Percentiles rank a stretch among this genome's conserved stretches.
Conservation (phyloP, 1,140 invertebrate species). For the Drosophila asahinai region DNA sequence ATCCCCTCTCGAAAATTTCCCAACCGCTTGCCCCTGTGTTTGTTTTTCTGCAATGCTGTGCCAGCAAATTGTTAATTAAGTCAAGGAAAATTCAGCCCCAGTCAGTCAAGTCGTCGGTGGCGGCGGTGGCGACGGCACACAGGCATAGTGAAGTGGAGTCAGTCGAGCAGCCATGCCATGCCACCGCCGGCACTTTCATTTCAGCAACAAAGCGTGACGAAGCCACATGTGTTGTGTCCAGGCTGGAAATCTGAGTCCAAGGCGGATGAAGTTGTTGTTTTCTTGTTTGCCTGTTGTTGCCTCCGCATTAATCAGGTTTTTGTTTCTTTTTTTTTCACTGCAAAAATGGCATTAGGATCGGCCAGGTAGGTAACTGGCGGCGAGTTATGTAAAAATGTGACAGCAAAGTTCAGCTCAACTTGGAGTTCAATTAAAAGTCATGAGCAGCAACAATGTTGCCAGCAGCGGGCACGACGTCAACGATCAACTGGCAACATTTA, state of each 20-base stretch:
- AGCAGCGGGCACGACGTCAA: slow-evolving; percentile 37
- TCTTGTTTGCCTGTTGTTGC: slow-evolving; percentile 9
- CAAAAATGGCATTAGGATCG: slow-evolving; percentile 45
- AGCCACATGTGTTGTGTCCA: slow-evolving; percentile 54
- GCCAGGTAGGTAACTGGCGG: slow-evolving; percentile 3
- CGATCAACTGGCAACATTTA: slow-evolving; percentile 24
- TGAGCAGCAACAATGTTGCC: slow-evolving; percentile 44
- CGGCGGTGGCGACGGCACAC: slow-evolving; percentile 11
- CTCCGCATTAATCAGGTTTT: slow-evolving; percentile 59
- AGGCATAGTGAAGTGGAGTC: slow-evolving; percentile 11
- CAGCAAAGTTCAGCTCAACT: slow-evolving; percentile 56
- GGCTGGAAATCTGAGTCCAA: slow-evolving; percentile 30
- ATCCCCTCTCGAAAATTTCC: not conserved
- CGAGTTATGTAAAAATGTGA: slow-evolving; percentile 62
- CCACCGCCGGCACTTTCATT: slow-evolving; percentile 66
- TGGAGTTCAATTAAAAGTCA: slow-evolving; percentile 64
- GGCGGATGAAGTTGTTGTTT: slow-evolving; percentile 62
- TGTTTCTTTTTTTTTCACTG: slow-evolving; percentile 35
- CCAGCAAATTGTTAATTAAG: slow-evolving; percentile 71
- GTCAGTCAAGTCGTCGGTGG: slow-evolving; percentile 31
- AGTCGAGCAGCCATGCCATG: slow-evolving; percentile 30
- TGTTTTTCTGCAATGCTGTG: slow-evolving; percentile 39
- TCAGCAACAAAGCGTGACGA: slow-evolving; percentile 72
- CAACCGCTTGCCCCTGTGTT: not conserved
- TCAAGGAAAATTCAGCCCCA: slow-evolving; percentile 58